Conservation (phyloP, 1,140 invertebrate genomes). For the Drosophila ohnishii region DNA sequence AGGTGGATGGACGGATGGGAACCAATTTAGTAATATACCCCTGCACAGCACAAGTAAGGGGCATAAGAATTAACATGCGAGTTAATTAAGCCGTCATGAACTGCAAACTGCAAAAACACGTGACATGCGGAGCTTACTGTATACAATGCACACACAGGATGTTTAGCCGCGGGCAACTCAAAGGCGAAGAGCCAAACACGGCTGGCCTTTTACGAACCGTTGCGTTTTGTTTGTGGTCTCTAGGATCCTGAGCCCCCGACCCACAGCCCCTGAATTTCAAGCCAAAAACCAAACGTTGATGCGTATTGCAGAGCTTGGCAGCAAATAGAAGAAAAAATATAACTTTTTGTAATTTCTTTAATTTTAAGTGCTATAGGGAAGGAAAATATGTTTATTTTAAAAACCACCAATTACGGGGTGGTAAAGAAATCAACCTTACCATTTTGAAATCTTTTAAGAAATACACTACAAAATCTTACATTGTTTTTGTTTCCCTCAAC, state of each 20-base stretch:
- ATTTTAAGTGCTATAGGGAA: too few relatives aligned
- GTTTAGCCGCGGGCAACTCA: conserved; percentile 10
- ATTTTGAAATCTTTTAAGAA: not conserved
- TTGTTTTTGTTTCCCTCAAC: too few relatives aligned
- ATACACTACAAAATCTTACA: too few relatives aligned
- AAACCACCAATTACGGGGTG: not conserved
- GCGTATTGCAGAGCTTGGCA: not conserved
- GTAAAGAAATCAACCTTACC: not conserved
- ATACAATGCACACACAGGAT: conserved; percentile 1
- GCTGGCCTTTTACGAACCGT: not conserved
- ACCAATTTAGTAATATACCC: not conserved
- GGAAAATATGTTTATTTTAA: too few relatives aligned
- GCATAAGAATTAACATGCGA: conserved; percentile 3
- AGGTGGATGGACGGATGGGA: not conserved
- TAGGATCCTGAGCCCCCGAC: not conserved
- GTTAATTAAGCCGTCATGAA: conserved; percentile 20
- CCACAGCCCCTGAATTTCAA: too few relatives aligned
- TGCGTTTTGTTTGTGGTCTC: conserved; percentile 8
- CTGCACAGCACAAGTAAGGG: not conserved
- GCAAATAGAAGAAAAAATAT: not conserved
- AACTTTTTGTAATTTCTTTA: not conserved
- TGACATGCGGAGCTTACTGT: conserved; percentile 8
- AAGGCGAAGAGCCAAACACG: conserved; percentile 2
- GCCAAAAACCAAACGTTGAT: not conserved
- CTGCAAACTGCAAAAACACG: conserved; percentile 9